Conservation (phyloP, 1,140 invertebrate species). For the Homarus americanus region DNA sequence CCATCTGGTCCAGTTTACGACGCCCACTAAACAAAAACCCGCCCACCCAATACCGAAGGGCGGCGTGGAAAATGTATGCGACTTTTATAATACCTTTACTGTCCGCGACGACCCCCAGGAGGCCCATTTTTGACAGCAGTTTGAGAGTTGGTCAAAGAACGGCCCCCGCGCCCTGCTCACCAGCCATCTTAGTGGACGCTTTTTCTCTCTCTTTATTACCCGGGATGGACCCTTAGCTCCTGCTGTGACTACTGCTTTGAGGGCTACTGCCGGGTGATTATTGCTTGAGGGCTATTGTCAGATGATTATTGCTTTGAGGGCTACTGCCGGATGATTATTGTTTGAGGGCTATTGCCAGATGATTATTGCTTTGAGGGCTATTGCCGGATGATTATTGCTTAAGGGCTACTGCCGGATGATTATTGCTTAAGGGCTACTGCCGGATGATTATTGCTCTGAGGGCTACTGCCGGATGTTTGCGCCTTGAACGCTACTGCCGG, state of each 20-base stretch:
- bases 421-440: background rate
- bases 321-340: background rate
- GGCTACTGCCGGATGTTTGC: too few species aligned
- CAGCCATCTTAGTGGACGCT: constrained; percentile 28
- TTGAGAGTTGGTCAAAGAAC: constrained; percentile 70
- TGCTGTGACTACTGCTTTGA: too few species aligned
- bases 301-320: background rate
- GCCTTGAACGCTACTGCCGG: background rate
- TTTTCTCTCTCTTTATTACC: constrained; percentile 41
- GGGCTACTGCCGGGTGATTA: too few species aligned
- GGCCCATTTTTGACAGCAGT: constrained; percentile 70
- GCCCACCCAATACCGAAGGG: constrained; percentile 34
- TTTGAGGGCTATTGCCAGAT: background rate
- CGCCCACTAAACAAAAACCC: constrained; percentile 35
- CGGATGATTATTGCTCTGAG: background rate
- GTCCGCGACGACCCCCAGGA: constrained; percentile 40
- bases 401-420: background rate
- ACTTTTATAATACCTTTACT: constrained; percentile 73
- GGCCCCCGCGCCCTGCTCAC: background rate
- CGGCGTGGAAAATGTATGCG: constrained; percentile 56
- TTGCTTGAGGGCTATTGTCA: too few species aligned
- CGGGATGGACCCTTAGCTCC: background rate
- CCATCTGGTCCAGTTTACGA: constrained; percentile 37
- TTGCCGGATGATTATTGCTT: background rate
- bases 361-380: background rate